Conservation (phyloP, 2,888 invertebrate genomes). For the Cinara cedri region DNA sequence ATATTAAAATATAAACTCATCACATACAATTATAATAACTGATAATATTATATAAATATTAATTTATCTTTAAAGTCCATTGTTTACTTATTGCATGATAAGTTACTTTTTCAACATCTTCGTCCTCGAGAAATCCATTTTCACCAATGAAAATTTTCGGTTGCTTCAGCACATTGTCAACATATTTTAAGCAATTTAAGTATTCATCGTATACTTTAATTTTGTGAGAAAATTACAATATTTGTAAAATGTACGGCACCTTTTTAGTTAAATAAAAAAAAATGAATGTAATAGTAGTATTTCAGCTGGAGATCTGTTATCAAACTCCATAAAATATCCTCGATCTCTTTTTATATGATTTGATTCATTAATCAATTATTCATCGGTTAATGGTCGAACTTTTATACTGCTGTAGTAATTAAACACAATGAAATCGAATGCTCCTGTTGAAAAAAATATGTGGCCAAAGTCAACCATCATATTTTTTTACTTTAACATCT, state of each 20-base stretch:
- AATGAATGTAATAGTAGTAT: background rate
- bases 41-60: too few relatives aligned
- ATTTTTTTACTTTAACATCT: too few relatives aligned
- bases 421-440: background rate
- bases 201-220: background rate
- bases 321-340: background rate
- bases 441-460: background rate
- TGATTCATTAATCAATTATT: background rate
- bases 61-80: too few relatives aligned
- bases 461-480: too few relatives aligned
- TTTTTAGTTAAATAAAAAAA: background rate
- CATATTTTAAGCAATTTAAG: slow-evolving; percentile 21
- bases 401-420: slow-evolving; percentile 10
- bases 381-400: background rate
- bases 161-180: background rate
- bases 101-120: background rate
- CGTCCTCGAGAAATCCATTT: background rate
- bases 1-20: too few relatives aligned
- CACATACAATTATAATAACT: too few relatives aligned
- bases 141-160: slow-evolving; percentile 3
- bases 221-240: background rate
- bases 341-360: slow-evolving; percentile 15
- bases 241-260: background rate
- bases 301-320: background rate
- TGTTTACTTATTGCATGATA: background rate